Evolutionary conservation across 2,797 vertebrate species (phyloP).

Genomic region (Emydoidea blandingii): DNA sequence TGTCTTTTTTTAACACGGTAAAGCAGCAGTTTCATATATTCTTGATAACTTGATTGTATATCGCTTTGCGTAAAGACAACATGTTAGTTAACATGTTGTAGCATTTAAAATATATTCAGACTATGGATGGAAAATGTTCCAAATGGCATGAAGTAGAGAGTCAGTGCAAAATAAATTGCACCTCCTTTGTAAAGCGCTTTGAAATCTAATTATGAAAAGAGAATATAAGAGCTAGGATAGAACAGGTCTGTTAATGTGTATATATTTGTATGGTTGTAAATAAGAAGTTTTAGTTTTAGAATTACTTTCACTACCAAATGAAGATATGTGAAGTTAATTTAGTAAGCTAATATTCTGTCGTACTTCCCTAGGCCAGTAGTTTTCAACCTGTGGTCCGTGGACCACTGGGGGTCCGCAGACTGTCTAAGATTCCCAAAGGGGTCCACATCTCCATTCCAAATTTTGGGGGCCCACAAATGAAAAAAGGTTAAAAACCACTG

Average conservation of each 20-base stretch:
- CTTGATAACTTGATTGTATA: neutral
- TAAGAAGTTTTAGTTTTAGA: neutral
- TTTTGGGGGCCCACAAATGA: no score
- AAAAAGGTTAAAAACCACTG: no score
- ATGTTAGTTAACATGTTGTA: neutral
- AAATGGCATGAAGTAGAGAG: neutral
- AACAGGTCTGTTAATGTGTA: neutral
- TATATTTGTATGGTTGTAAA: neutral
- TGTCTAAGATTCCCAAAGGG: no score
- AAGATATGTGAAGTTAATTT: neutral
- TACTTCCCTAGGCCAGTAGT: neutral
- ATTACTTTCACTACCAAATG: neutral
- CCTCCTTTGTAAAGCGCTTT: neutral
- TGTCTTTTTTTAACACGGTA: neutral
- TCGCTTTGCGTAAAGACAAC: neutral
- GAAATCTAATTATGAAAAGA: neutral
- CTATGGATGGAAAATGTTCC: neutral
- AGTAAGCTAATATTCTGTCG: neutral
- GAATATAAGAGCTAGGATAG: neutral
- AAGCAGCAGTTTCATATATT: neutral
- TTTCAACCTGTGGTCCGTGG: no score
- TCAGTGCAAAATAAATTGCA: neutral
- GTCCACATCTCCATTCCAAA: no score
- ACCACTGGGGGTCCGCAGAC: no score
- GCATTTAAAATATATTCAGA: neutral